Evolutionary conservation across 2,888 invertebrate species (phyloP).

Genomic region (Panopea generosa): DNA sequence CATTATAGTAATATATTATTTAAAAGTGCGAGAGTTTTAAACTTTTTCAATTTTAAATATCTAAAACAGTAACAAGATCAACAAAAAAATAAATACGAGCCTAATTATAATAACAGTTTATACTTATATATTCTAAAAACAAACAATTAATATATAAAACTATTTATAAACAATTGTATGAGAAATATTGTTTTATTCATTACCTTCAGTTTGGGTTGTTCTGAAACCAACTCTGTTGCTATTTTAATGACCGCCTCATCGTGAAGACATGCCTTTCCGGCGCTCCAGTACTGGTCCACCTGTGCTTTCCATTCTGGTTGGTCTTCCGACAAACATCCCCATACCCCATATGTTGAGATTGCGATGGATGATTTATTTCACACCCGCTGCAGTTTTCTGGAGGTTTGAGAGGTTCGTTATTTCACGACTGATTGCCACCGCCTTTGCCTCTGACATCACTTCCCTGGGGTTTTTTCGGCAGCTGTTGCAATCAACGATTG

Average conservation of each 20-base stretch:
- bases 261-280: not conserved
- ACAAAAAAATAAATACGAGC: no score
- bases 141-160: no score
- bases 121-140: no score
- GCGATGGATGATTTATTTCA: conserved; percentile 1
- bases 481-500: not conserved
- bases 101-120: no score
- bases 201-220: not conserved
- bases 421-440: not conserved
- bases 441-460: conserved; percentile 1
- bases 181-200: no score
- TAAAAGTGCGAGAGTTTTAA: no score
- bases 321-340: not conserved
- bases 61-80: no score
- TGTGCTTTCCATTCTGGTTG: not conserved
- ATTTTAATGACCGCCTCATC: not conserved
- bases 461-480: conserved; percentile 6
- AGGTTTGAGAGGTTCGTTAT: conserved; percentile 5
- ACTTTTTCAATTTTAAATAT: no score
- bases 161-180: no score
- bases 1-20: no score
- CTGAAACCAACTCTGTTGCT: not conserved
- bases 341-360: conserved; percentile 11
- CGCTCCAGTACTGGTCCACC: not conserved
- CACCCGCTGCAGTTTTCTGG: conserved; percentile 10